Base-by-base conservation (phyloP, 2,113 vertebrate genomes). In the Ophthalmolycus amberensis region DNA sequence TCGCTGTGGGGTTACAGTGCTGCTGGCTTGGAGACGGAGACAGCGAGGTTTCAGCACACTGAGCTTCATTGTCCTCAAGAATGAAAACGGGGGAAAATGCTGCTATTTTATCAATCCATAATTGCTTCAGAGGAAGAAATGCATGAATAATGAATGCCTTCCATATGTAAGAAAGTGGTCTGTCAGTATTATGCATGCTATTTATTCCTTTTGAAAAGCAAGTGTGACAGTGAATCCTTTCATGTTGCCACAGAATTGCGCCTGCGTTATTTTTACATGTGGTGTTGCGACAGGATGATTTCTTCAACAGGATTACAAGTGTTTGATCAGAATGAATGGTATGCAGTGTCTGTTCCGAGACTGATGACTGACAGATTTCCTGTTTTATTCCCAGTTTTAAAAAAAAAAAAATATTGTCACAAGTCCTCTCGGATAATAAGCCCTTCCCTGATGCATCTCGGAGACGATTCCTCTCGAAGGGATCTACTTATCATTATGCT, bases 221-320 rank as follows among this genome's bases (percentile, higher is more conserved):
- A 71, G 52, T 10, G 64, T 34, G 64, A 74, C 7, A 76, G 70
- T 4, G 37, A 15, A 40, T 83, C 34, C 18, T 88, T 87, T 75
- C 54, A 84, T 71, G 73, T 40, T 72, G 58, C 63, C 65, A 37
- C 42, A 37, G 52, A 66, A n/a, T 27, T 66, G 48, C 1, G 4
- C 34, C 58, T 27, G 58, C 32, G 54, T 76, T 89, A 67, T 89
- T 90, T 90, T 89, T 82, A 64, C 62, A 50, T 42, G 62, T 64
- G 70, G 34, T 20, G 59, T 42, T 60, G 20, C 73, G 34, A 34
- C 44, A 25, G 63, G 71, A 46, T 68, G 62, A 54, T 75, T 86
- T 42, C 46, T 25, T 6, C 46, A 54, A 72, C 34, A 67, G 52
- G 50, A 69, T 75, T 70, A 18, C 20, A 59, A 69, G 32, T 2